phyloP scores from a whole-genome alignment of 2,888 invertebrate genomes.

The Oxyteleia sp. region DNA sequence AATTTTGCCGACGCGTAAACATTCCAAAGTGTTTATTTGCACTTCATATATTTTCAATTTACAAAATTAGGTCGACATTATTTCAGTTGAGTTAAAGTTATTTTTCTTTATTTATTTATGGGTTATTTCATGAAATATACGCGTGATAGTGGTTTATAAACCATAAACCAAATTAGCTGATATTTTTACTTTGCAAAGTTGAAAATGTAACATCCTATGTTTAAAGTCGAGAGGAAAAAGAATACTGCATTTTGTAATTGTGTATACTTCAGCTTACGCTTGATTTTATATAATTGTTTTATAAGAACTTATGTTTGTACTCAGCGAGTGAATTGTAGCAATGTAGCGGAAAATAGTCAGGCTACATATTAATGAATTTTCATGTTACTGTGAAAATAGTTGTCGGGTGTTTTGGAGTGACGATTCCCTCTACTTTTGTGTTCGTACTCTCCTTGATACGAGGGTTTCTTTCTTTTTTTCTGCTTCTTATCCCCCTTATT shows the following conservation, averaged over 20 bases:
- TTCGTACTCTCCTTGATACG: slow-evolving; percentile 26
- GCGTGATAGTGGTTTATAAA: background rate
- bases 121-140: background rate
- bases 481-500: slow-evolving; percentile 5
- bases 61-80: slow-evolving; percentile 4
- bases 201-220: too few relatives aligned
- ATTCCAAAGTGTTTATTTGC: slow-evolving; percentile 31
- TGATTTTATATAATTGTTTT: too few relatives aligned
- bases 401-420: slow-evolving; percentile 66
- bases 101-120: background rate
- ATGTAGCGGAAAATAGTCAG: slow-evolving; percentile 65
- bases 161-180: background rate
- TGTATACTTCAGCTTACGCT: too few relatives aligned
- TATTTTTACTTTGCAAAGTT: too few relatives aligned
- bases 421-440: slow-evolving; percentile 59
- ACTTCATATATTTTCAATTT: slow-evolving; percentile 33
- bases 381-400: slow-evolving; percentile 67
- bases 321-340: slow-evolving; percentile 55
- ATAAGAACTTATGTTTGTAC: slow-evolving; percentile 64
- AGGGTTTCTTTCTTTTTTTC: slow-evolving; percentile 50
- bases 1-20: slow-evolving; percentile 31
- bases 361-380: slow-evolving; percentile 75
- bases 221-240: background rate
- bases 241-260: too few relatives aligned
- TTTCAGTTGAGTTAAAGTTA: slow-evolving; percentile 11